Base-by-base conservation (phyloP, 1,140 invertebrate genomes). In the Lepidostoma basale region DNA sequence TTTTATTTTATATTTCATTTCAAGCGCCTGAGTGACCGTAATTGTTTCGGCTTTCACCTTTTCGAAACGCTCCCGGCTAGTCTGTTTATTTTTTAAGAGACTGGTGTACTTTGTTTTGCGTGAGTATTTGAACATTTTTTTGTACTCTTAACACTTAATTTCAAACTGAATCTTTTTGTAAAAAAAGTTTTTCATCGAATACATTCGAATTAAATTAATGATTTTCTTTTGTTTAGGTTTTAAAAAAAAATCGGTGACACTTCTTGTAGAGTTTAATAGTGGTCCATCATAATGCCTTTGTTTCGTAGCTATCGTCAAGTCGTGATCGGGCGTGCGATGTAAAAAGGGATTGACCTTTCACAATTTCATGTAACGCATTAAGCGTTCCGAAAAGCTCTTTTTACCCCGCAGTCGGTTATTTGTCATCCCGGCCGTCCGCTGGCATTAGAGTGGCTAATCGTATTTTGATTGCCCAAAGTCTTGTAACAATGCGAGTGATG, bases 401-500 rank as follows among this genome's bases (percentile, higher is more conserved):
- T 36, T 36, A 12, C 1, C 33, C 1, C 33, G 9, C 9, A 2
- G 33, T 9, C 33, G 33, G 1, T 5, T 9, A n/a, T 36, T 5
- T 5, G 33, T n/a, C 9, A 36, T 1, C 47, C 8, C 23, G 47
- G 47, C 22, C n/a, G n/a, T n/a, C n/a, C n/a, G 47, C 47, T 23
- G 4, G 28, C 56, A 25, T 40, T 26, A 16, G 56, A 25, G 22
- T 22, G 45, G 20, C 52, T 67, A 67, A 67, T 67, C 52, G 64
- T 52, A 45, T 67, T 67, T 67, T 67, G 64, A 67, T 67, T 67
- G 59, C 64, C 64, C 42, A 18, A 26, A 14, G 39, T 23, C 36
- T 22, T 56, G 16, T 56, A 56, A 56, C 52, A 56, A 39, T 56
- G 52, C 14, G 30, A 36, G 52, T n/a, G 20, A 22, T 47, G 44